Conservation (phyloP, 1,140 invertebrate species). For the Propsilocerus akamusi region DNA sequence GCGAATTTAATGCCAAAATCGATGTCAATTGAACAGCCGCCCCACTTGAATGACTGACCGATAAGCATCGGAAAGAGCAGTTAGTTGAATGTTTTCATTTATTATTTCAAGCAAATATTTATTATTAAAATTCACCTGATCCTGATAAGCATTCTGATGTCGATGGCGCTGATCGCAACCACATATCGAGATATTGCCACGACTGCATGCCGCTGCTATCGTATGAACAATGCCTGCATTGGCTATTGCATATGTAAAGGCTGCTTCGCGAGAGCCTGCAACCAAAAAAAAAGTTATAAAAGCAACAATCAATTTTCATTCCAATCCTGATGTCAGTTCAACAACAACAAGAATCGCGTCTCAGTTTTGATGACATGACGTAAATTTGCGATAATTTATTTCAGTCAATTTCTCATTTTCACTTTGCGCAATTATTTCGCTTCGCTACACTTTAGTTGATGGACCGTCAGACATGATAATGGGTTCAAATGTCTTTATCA, state of each 20-base stretch:
- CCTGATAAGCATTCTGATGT: not conserved
- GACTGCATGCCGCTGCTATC: slow-evolving; percentile 75
- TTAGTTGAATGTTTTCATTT: not conserved
- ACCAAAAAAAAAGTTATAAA: slow-evolving; percentile 21
- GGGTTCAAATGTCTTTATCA: not conserved
- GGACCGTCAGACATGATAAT: not conserved
- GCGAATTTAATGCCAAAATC: slow-evolving; percentile 59
- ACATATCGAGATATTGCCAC: slow-evolving; percentile 73
- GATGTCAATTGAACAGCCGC: slow-evolving; percentile 69
- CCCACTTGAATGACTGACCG: slow-evolving; percentile 55
- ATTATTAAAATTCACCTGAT: too few species aligned
- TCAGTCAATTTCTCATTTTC: too few species aligned
- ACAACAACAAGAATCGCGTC: too few species aligned
- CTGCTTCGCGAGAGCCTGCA: slow-evolving; percentile 75
- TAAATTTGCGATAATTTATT: too few species aligned
- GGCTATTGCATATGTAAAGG: slow-evolving; percentile 79
- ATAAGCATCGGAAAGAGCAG: slow-evolving; percentile 5
- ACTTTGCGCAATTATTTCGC: too few species aligned
- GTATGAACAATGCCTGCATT: slow-evolving; percentile 79
- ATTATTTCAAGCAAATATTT: not conserved
- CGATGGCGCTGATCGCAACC: slow-evolving; percentile 43
- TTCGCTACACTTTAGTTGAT: too few species aligned
- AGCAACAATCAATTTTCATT: too few species aligned
- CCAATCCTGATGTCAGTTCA: too few species aligned
- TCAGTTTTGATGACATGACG: too few species aligned